Evolutionary conservation across 2,888 invertebrate species (phyloP), one percentile per base, ranked within the genome.

Genomic region (Phyllotreta cruciferae): DNA sequence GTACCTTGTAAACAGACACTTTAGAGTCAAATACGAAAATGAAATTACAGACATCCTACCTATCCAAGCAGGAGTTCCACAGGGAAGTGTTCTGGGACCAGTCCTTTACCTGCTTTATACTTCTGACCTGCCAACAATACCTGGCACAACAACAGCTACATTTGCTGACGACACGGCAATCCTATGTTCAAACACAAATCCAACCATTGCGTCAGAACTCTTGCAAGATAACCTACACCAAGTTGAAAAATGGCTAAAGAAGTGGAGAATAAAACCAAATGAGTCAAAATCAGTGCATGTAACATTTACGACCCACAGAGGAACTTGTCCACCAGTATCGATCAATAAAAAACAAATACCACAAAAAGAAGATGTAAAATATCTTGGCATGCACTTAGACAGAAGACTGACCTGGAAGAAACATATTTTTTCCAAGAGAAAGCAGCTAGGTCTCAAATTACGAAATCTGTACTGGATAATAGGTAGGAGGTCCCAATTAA

Each of bases 91-190:
- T 3, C 44, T 44, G 1, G 44, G 44, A 7, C 44, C 10, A 4
- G 1, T 44, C 3, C 13, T 44, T 1, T 44, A 10, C 9, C 3
- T 2, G 5, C 2, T 44, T 5, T n/a, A 44, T 11, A 44, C 10
- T 1, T 1, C 11, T 7, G 24, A 24, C 24, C 1, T 24, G 2
- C 24, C 24, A 1, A 1, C 4, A 3, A 24, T 1, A 24, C 24
- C 24, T 24, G 24, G 4, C 67, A 7, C 11, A 55, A 7, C 34
- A 56, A 47, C 24, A n/a, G 47, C 24, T 4, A 47, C 70, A 24
- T 71, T 63, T 62, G 67, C 66, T n/a, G 67, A 70, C 55, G 69
- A 70, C 56, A 70, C 66, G 9, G 67, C 61, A n/a, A 45, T 67
- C 11, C 56, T 68, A 37, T 60, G 63, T 13, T 42, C 65, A 7